Evolutionary conservation across 1,140 invertebrate genomes (phyloP).

Genomic region (Zaprionus gabonicus): DNA sequence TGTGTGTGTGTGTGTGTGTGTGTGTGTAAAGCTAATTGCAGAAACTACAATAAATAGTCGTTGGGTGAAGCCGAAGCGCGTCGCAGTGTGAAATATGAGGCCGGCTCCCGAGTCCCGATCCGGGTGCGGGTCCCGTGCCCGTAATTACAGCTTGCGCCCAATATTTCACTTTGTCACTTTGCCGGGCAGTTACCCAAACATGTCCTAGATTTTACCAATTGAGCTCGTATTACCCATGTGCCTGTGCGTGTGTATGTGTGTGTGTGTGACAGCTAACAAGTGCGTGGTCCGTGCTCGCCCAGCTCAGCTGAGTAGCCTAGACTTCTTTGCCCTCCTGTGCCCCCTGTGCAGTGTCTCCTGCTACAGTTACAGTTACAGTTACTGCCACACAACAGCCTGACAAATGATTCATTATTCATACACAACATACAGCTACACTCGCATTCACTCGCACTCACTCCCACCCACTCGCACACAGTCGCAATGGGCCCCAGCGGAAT

Average conservation of each 20-base stretch:
- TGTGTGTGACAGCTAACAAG: constrained; percentile 29
- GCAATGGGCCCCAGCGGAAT: constrained; percentile 68
- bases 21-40: constrained; percentile 65
- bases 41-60: constrained; percentile 61
- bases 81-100: constrained; percentile 67
- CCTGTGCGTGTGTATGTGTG: constrained; percentile 15
- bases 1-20: constrained; percentile 18
- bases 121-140: constrained; percentile 35
- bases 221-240: constrained; percentile 63
- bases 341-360: constrained; percentile 61
- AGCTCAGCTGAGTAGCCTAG: constrained; percentile 38
- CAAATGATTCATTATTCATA: constrained; percentile 83
- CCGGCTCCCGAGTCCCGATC: constrained; percentile 2
- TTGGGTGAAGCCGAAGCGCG: constrained; percentile 4
- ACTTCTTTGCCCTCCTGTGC: constrained; percentile 44
- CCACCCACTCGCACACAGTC: constrained; percentile 17
- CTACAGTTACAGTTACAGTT: constrained; percentile 40
- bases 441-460: constrained; percentile 15
- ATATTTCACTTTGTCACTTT: constrained; percentile 82
- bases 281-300: constrained; percentile 46
- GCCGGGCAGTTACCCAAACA: constrained; percentile 69
- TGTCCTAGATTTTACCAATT: constrained; percentile 81
- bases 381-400: constrained; percentile 51
- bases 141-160: constrained; percentile 75
- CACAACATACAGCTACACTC: constrained; percentile 31